These are phyloP conservation scores for Lasioglossum leucozonium DNA, from an alignment of 2,888 invertebrate species.

Conservation along the genomic window DNA sequence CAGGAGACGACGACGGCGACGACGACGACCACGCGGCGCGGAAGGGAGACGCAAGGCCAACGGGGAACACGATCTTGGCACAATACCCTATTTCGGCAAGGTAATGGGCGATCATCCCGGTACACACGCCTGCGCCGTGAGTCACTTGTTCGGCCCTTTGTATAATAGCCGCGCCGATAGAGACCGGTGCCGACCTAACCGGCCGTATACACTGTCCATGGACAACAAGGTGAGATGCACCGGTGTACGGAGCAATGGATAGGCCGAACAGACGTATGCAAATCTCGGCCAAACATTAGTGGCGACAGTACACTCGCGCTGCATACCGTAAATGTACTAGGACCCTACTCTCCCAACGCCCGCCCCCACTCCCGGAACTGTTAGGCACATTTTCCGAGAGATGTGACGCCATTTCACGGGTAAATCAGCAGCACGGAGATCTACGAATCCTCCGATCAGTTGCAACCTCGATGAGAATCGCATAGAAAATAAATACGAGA, in stretches of 20 bases:
- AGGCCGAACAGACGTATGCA: slow-evolving; percentile 83
- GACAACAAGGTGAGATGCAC: slow-evolving; percentile 68
- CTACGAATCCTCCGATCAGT: neutral
- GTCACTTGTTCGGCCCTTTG: slow-evolving; percentile 60
- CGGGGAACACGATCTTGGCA: slow-evolving; percentile 67
- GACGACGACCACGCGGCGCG: no score
- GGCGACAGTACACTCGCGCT: slow-evolving; percentile 70
- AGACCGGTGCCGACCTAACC: slow-evolving; percentile 42
- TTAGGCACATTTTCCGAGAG: neutral
- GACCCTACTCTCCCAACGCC: neutral
- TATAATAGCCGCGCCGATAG: slow-evolving; percentile 57
- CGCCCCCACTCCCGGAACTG: no score
- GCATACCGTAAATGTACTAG: slow-evolving; percentile 21
- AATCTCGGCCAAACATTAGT: slow-evolving; percentile 83
- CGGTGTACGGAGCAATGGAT: slow-evolving; percentile 73
- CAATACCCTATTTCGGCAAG: slow-evolving; percentile 76
- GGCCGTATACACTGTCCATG: slow-evolving; percentile 59
- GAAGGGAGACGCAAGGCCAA: neutral
- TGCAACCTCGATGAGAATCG: no score
- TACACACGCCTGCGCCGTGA: slow-evolving; percentile 55
- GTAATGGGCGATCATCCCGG: slow-evolving; percentile 77
- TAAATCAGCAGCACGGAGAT: neutral
- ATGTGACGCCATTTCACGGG: neutral
- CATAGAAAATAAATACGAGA: no score
- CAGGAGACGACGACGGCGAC: neutral